Base-by-base conservation (phyloP, 2,888 invertebrate species). In the Caenorhabditis sinica region DNA sequence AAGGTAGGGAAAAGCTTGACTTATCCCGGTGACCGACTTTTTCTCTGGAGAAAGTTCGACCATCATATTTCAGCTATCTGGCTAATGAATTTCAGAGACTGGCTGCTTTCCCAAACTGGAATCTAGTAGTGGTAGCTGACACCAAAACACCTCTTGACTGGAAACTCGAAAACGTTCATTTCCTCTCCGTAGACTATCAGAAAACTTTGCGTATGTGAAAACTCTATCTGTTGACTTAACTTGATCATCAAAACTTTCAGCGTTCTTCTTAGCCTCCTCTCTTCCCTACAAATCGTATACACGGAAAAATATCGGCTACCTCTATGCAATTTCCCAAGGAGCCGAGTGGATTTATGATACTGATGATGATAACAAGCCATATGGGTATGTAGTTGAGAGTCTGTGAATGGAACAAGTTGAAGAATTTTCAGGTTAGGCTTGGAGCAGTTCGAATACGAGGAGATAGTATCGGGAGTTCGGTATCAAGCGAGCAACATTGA, bases 271-370 rank as follows among this genome's bases (percentile, higher is more conserved):
- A 5, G 20, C 65, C 1, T 43, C 43, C 0, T 25, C 36, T 0
- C 60, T 86, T n/a, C 85, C 86, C 1, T 79, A 40, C 40, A 73
- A 80, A 33, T 77, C 77, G 2, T 85, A 87, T 40, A 83, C 85
- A 0, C 30, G 87, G 8, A 87, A 87, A 49, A 87, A 85, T 51
- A 72, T 81, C 17, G 87, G 85, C 15, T 87, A 87, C 28, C 53
- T 87, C 15, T 87, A 85, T 49, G 87, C 87, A n/a, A 87, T 87
- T 25, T 77, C 76, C 13, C 76, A 85, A 15, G 87, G 87, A 25
- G 87, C 87, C 0, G 82, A 85, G 56, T 87, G 85, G 85, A 87
- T 87, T 23, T 87, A 85, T 25, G 87, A 87, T 43, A 87, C 87
- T 9, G 87, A 87, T 58, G 87, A 87, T 72, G 87, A 85, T 33